These are phyloP conservation scores for Toxotes chatareus DNA, from an alignment of 2,113 vertebrate species.

Conservation along the genomic window DNA sequence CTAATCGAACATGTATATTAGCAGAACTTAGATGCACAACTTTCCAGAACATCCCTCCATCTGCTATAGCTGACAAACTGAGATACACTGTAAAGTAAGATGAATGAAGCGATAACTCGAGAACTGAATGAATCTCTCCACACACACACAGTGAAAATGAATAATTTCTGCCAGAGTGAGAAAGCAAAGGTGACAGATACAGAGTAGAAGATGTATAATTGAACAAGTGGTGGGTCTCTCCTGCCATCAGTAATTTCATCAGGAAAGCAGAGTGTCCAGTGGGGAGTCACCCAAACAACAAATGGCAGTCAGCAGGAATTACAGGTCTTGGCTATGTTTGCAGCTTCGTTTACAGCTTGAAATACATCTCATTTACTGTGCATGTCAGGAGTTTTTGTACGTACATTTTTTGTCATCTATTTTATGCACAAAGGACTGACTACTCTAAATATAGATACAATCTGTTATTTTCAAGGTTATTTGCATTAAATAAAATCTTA, in stretches of 20 bases:
- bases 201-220: constrained; percentile 45
- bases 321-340: not conserved
- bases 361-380: not conserved
- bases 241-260: constrained; percentile 57
- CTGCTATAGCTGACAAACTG: not conserved
- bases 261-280: constrained; percentile 20
- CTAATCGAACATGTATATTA: not conserved
- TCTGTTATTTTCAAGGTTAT: not conserved
- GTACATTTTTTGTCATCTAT: not conserved
- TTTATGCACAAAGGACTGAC: not conserved
- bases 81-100: not conserved
- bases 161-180: constrained; percentile 38
- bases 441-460: not conserved
- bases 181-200: constrained; percentile 40
- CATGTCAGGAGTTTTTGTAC: not conserved
- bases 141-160: constrained; percentile 16
- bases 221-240: constrained; percentile 43
- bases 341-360: constrained; percentile 8
- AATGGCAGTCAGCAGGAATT: constrained; percentile 8
- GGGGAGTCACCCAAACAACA: not conserved
- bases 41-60: not conserved
- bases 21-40: not conserved
- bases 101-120: not conserved
- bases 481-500: not conserved
- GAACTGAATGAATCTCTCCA: not conserved